Evolutionary conservation across 1,140 invertebrate genomes (phyloP), one percentile per base, ranked within the genome.

Genomic region (Drosophila arizonae): DNA sequence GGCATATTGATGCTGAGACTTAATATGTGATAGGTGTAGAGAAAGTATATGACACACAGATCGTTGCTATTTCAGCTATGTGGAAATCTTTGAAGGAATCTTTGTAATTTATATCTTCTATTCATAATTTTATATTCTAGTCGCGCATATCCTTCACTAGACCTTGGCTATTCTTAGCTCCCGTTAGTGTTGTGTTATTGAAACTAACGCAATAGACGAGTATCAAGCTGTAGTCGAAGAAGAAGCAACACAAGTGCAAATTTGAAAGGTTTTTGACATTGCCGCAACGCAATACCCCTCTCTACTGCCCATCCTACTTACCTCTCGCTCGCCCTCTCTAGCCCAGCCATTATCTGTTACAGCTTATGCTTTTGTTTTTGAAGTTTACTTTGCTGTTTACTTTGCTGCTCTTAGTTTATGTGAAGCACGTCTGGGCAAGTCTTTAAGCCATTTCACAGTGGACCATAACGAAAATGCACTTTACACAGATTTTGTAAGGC

Each of bases 191-290:
- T 62, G 13, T 73, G 64, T 73, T 73, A 73, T 73, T 69, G 65
- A 73, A 73, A 73, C 72, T 74, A 63, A 57, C 56, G 43, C 65
- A 73, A 56, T 41, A 41, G 41, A 28, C 30, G 60, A 52, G 36
- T 13, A 41, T 30, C 13, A 51, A 30, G 33, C 39, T 43, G 21
- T 2, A 52, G n/a, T 11, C 30, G 17, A 41, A 58, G 70, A 21
- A 57, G 63, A 67, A 68, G 62, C 62, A 75, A 48, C 54, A 55
- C 63, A 79, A 76, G 77, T 79, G 77, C 69, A 73, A 79, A 79
- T 76, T 68, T 66, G 51, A 79, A 79, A 75, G 72, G 76, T 75
- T 77, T 81, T 86, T 72, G 74, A 78, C 79, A 82, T 73, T 87
- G 63, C 66, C 41, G 43, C 62, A 65, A 55, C 56, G 45, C 36